Percentiles rank a stretch among this genome's conserved stretches.
These are phyloP conservation scores for Aphis gossypii DNA, from an alignment of 1,140 invertebrate genomes.

Conservation along the genomic window DNA sequence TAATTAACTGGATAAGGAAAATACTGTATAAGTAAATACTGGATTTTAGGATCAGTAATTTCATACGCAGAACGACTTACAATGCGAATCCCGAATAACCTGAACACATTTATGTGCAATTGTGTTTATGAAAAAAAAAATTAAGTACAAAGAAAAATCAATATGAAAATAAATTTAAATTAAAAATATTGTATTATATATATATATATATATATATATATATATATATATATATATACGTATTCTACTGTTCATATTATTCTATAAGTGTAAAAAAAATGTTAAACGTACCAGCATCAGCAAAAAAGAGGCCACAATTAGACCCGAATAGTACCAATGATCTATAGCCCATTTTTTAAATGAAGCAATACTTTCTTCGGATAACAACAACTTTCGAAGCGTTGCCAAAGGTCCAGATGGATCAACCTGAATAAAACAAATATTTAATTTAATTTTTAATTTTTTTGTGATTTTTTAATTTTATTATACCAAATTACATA, in stretches of 20 bases:
- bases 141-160: neutral
- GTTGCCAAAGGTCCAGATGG: slow-evolving; percentile 94
- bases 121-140: slow-evolving; percentile 3
- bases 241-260: neutral
- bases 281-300: slow-evolving; percentile 75
- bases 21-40: neutral
- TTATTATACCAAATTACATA: neutral
- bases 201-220: neutral
- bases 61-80: slow-evolving; percentile 37
- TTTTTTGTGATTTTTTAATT: neutral
- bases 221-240: neutral
- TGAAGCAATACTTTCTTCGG: slow-evolving; percentile 86
- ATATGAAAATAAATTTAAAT: neutral
- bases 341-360: slow-evolving; percentile 83
- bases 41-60: neutral
- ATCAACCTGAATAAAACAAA: slow-evolving; percentile 73
- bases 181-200: neutral
- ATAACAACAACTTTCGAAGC: slow-evolving; percentile 82
- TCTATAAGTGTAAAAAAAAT: neutral
- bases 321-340: slow-evolving; percentile 84
- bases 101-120: slow-evolving; percentile 23
- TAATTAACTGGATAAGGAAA: neutral
- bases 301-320: slow-evolving; percentile 77
- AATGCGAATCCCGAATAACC: slow-evolving; percentile 29
- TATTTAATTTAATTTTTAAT: neutral